Evolutionary conservation across 2,797 vertebrate genomes (phyloP), one percentile per base, ranked within the genome.

Genomic region (Cuniculus paca): DNA sequence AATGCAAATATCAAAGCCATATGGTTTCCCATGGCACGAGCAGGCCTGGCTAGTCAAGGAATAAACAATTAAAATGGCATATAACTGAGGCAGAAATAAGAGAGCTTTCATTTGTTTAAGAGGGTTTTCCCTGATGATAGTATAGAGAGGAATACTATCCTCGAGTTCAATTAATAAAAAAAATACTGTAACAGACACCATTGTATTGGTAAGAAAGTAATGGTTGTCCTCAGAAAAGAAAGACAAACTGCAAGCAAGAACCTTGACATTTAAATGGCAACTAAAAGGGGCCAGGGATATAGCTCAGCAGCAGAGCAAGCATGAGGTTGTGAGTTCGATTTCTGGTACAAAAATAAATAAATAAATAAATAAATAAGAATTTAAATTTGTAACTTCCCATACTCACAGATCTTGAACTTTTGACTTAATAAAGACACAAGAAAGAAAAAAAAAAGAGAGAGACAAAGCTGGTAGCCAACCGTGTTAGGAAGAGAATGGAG

Each of bases 231-330:
- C 26, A 54, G 56, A 75, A 56, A 39, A 75, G 24, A 95, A 90
- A 58, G 39, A 52, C 42, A 26, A 81, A 80, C 45, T 31, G 85
- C 13, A 42, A 75, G 8, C 6, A 89, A 94, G 31, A 88, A 88
- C 56, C 52, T 63, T 94, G 39, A 91, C n/a, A 84, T 24, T 84
- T 75, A 84, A 83, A 31, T 70, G 82, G 72, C 58, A 74, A 81
- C 8, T 56, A 11, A 77, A 56, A 10, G 52, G 17, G 16, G 17
- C 52, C 16, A 4, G 5, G 16, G 52, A 54, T 54, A 17, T 17
- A 54, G 52, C 52, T 54, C 52, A 54, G 52, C 52, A 54, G 16
- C 52, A 54, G 2, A 54, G 52, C 52, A 54, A 54, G 17, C 17
- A 17, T 54, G 16, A 54, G 52, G 17, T 54, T 54, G 17, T 19